These are phyloP conservation scores for Arothron firmamentum DNA, from an alignment of 2,113 vertebrate genomes.

Conservation along the genomic window DNA sequence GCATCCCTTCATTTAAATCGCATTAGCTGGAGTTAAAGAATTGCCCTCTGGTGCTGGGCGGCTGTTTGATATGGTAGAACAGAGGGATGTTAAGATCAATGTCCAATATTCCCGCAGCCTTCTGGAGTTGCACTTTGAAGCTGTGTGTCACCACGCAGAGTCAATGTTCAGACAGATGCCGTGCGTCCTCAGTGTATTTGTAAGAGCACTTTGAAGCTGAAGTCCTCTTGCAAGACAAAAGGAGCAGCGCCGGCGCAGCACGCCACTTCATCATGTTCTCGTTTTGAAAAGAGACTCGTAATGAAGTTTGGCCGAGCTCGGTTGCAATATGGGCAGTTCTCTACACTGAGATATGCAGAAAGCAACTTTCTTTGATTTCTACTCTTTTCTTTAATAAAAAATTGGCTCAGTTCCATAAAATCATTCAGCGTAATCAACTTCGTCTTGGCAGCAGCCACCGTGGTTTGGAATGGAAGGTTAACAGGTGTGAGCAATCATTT, in stretches of 20 bases:
- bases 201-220: conserved; percentile 42
- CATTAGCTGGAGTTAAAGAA: conserved; percentile 18
- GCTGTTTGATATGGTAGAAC: conserved; percentile 34
- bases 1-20: conserved; percentile 8
- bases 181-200: conserved; percentile 32
- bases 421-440: neutral
- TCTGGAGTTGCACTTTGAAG: conserved; percentile 51
- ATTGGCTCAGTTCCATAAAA: neutral
- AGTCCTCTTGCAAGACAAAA: conserved; percentile 44
- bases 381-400: neutral
- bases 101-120: conserved; percentile 25
- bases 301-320: conserved; percentile 12
- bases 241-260: conserved; percentile 8
- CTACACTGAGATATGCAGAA: conserved; percentile 3
- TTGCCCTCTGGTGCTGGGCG: conserved; percentile 1
- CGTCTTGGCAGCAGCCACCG: no score
- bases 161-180: conserved; percentile 37
- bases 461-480: no score
- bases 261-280: conserved; percentile 10
- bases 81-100: conserved; percentile 23
- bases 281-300: conserved; percentile 25
- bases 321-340: neutral
- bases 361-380: conserved; percentile 11
- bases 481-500: no score
- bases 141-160: conserved; percentile 20